phyloP scores from a whole-genome alignment of 1,140 invertebrate species.

The Notospermus geniculatus region DNA sequence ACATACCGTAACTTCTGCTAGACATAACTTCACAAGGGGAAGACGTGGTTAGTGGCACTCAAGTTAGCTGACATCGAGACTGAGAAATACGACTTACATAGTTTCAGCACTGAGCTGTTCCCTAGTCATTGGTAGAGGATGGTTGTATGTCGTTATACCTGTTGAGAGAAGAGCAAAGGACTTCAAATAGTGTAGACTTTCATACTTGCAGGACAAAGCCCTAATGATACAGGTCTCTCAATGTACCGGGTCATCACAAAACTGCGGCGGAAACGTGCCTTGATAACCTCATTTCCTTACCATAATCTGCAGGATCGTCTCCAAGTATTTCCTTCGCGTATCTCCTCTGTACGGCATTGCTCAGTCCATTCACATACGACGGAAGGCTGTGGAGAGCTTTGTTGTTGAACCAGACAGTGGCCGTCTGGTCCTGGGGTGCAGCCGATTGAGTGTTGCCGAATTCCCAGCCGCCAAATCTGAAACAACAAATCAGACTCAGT shows the following conservation, averaged over 20 bases:
- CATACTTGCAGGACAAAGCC: no score
- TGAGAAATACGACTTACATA: conserved; percentile 31
- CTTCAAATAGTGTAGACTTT: no score
- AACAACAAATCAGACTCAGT: conserved; percentile 1
- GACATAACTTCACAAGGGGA: no score
- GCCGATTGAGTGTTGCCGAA: conserved; percentile 33
- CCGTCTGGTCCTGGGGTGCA: conserved; percentile 17
- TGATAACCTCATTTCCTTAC: no score
- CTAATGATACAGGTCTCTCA: no score
- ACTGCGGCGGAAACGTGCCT: no score
- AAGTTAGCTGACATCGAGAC: conserved; percentile 12
- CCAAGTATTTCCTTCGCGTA: conserved; percentile 13
- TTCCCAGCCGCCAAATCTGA: conserved; percentile 55
- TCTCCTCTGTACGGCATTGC: conserved; percentile 40
- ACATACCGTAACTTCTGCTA: no score
- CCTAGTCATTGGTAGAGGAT: conserved; percentile 36
- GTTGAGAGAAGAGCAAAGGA: conserved; percentile 17
- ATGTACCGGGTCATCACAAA: no score
- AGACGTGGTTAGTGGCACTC: conserved; percentile 12
- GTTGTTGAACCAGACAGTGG: conserved; percentile 52
- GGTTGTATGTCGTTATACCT: conserved; percentile 44
- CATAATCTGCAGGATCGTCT: conserved; percentile 20
- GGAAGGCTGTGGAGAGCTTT: conserved; percentile 47
- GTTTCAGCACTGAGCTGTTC: conserved; percentile 36
- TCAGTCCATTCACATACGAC: conserved; percentile 41